Percentiles rank a stretch among this genome's conserved stretches.
phyloP scores from a whole-genome alignment of 1,140 invertebrate genomes.

The Leptoteleia sp. region DNA sequence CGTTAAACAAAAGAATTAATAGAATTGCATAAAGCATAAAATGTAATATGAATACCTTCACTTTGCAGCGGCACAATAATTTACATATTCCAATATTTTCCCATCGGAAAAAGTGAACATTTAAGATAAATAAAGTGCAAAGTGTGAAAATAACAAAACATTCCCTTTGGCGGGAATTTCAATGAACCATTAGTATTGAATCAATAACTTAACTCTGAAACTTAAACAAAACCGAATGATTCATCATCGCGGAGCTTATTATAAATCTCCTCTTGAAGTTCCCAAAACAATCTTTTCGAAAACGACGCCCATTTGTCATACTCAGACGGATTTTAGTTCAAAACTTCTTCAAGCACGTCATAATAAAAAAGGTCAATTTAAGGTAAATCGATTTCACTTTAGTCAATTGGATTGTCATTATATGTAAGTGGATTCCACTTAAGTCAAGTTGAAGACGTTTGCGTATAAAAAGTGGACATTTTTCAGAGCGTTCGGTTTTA shows the following conservation, averaged over 20 bases:
- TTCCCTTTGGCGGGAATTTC: too few relatives aligned
- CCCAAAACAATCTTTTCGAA: conserved; percentile 48
- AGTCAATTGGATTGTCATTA: conserved; percentile 65
- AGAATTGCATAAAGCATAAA: too few relatives aligned
- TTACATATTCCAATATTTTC: too few relatives aligned
- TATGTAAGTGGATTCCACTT: conserved; percentile 63
- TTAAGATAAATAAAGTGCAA: too few relatives aligned
- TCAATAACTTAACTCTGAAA: too few relatives aligned
- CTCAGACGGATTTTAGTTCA: conserved; percentile 50
- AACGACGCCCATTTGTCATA: conserved; percentile 49
- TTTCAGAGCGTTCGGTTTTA: conserved; percentile 46
- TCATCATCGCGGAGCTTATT: conserved; percentile 39
- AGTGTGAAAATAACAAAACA: too few relatives aligned
- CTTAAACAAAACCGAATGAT: conserved; percentile 34
- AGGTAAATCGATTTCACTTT: conserved; percentile 67
- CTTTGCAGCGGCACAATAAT: too few relatives aligned
- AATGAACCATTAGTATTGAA: too few relatives aligned
- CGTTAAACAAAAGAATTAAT: too few relatives aligned
- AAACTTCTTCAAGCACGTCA: conserved; percentile 52
- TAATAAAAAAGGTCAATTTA: conserved; percentile 64
- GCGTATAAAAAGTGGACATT: conserved; percentile 57
- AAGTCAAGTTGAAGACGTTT: conserved; percentile 65
- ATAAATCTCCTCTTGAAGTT: conserved; percentile 29
- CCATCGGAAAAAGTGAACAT: too few relatives aligned
- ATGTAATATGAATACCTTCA: too few relatives aligned